phyloP scores from a whole-genome alignment of 2,888 invertebrate species.

The Acanthosepion esculentum region DNA sequence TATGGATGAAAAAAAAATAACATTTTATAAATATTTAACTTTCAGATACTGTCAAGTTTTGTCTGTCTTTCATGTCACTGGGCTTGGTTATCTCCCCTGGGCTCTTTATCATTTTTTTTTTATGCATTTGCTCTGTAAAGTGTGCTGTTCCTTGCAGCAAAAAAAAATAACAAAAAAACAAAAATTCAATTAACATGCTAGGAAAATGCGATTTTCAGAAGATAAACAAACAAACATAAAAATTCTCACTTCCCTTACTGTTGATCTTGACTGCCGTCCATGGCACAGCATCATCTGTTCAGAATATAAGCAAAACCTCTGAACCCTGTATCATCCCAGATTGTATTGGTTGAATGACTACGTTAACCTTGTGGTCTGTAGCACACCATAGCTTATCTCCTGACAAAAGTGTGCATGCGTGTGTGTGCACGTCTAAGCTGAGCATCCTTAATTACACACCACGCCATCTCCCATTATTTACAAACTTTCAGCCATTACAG shows the following conservation, averaged over 20 bases:
- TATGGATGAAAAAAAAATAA: background rate
- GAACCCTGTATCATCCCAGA: constrained; percentile 33
- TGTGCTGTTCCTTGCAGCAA: constrained; percentile 33
- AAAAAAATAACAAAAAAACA: background rate
- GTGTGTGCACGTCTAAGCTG: background rate
- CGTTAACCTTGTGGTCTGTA: background rate
- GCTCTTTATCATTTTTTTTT: background rate
- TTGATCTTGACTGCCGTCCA: constrained; percentile 33
- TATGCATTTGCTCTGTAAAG: constrained; percentile 33
- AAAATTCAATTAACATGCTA: background rate
- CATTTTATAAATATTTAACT: background rate
- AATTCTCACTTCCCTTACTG: background rate
- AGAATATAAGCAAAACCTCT: background rate
- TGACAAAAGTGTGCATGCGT: constrained; percentile 16
- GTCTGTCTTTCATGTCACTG: constrained; percentile 8
- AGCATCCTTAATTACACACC: background rate
- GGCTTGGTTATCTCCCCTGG: background rate
- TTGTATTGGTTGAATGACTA: constrained; percentile 33
- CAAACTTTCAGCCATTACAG: background rate
- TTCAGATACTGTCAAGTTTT: constrained; percentile 22
- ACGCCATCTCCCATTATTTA: constrained; percentile 33
- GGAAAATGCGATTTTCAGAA: too few species aligned
- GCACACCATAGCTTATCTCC: background rate
- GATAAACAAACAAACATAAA: background rate
- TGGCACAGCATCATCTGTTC: constrained; percentile 33